phyloP scores from a whole-genome alignment of 2,113 vertebrate genomes.

The Mus pahari region DNA sequence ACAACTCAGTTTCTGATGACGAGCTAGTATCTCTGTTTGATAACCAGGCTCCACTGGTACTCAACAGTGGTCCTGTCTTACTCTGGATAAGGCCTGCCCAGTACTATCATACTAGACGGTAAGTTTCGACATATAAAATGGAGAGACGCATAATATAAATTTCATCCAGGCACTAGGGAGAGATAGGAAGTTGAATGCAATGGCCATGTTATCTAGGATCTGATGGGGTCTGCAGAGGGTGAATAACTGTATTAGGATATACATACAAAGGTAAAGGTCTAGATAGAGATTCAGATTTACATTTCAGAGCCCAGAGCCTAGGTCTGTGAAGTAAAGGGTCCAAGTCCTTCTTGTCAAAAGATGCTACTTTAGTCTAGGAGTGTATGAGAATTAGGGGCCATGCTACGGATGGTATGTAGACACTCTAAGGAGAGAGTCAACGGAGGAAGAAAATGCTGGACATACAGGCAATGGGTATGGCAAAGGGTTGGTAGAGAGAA shows the following conservation, averaged over 20 bases:
- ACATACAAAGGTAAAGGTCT: neutral
- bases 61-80: neutral
- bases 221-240: neutral
- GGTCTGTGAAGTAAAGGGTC: neutral
- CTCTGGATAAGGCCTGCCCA: neutral
- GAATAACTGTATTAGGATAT: neutral
- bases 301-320: neutral
- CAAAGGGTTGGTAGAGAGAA: neutral
- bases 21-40: neutral
- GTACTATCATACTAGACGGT: neutral
- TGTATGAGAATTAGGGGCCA: neutral
- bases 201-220: neutral
- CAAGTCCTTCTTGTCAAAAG: neutral
- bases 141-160: neutral
- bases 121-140: neutral
- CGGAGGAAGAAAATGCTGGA: neutral
- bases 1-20: neutral
- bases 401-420: neutral
- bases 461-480: neutral
- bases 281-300: neutral
- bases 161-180: neutral
- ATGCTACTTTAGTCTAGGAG: neutral
- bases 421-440: neutral
- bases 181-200: neutral
- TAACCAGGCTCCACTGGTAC: too few relatives aligned